Evolutionary conservation across 2,888 invertebrate species (phyloP), one percentile per base, ranked within the genome.

Genomic region (Drosophila borborema): DNA sequence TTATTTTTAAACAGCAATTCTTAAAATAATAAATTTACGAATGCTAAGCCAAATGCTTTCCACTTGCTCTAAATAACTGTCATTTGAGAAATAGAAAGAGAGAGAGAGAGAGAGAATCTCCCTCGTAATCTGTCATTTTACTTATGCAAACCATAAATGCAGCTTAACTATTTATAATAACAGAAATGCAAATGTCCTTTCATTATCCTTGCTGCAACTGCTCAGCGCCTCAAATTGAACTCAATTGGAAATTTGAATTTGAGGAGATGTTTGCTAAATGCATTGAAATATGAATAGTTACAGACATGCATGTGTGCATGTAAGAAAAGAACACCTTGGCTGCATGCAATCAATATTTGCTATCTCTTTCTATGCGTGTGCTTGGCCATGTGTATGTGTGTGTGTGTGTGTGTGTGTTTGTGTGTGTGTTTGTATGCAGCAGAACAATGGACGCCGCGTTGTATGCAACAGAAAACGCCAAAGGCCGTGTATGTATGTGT

Each of bases 401-500:
- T 59, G 31, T 43, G 36, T 40, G 38, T 59, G n/a, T 34, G 41
- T 36, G 28, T 46, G 14, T 54, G 61, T 41, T 8, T 43, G 36
- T 40, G 38, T 59, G n/a, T 34, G 41, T 36, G 28, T 46, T n/a
- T 54, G 61, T 41, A 36, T 51, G 43, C 23, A 34, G 56, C 41
- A 49, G 31, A 81, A 76, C 66, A 64, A 68, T 66, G 46, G 45
- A 20, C 67, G 64, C 68, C 68, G 31, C 31, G 70, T 67, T 72
- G 75, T 72, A 74, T 84, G 84, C 78, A 86, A 64, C 51, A 81
- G 34, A 72, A 65, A 65, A 28, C 68, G 89, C 67, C 83, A 80
- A 74, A 72, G 83, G 81, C 55, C 72, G 12, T 49, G 45, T 38
- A 12, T 49, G 43, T 58, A 10, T 64, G 18, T 49, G 46, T 61